Percentiles rank a stretch among this genome's conserved stretches.
Evolutionary conservation across 2,113 vertebrate genomes (phyloP).

Genomic region (Cyanoliseus patagonus): DNA sequence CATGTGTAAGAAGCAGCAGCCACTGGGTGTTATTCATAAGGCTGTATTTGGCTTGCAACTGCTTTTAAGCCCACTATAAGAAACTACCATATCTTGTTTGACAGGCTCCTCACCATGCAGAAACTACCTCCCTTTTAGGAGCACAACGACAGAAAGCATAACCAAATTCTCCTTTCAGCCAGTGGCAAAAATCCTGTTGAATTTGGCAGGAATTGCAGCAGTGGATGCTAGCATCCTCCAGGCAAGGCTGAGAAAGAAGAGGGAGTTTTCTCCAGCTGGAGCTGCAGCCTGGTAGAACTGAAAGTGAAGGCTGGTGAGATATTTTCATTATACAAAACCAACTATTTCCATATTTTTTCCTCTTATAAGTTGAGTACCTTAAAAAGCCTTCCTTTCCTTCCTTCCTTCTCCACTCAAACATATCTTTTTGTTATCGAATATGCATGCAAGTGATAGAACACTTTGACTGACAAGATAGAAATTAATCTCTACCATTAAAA

Average conservation of each 20-base stretch:
- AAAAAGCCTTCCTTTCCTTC: not conserved
- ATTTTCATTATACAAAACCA: slow-evolving; percentile 39
- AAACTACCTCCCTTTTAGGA: not conserved
- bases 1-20: not conserved
- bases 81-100: not conserved
- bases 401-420: not conserved
- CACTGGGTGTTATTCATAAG: not conserved
- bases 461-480: slow-evolving; percentile 33
- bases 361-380: not conserved
- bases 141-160: not conserved
- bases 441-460: not conserved
- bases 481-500: slow-evolving; percentile 11
- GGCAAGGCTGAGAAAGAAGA: not conserved
- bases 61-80: not conserved
- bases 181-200: not conserved
- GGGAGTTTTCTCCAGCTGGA: not conserved
- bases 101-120: not conserved
- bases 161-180: not conserved
- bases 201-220: not conserved
- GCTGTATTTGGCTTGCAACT: not conserved
- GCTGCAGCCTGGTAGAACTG: not conserved
- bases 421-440: not conserved
- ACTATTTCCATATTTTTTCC: not conserved
- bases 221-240: not conserved
- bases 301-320: not conserved